Evolutionary conservation across 2,113 vertebrate genomes (phyloP).

Genomic region (Strix uralensis): DNA sequence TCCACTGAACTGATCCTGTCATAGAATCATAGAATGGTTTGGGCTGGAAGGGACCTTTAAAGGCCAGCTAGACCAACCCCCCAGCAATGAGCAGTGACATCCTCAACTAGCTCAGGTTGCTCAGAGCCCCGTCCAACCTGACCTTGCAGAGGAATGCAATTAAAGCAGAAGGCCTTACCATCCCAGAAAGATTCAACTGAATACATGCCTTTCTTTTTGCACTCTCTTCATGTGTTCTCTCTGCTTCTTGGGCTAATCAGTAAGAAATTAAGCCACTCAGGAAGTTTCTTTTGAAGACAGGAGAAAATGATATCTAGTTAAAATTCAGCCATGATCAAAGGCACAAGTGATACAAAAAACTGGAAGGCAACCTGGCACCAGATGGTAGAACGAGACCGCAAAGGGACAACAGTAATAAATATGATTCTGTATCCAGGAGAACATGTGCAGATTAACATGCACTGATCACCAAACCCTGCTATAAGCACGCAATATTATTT

Average conservation of each 20-base stretch:
- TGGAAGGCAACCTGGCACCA: slow-evolving; percentile 6
- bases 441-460: not conserved
- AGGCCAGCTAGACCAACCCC: no score
- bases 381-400: not conserved
- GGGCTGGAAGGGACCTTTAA: no score
- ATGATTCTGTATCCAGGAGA: not conserved
- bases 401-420: slow-evolving; percentile 1
- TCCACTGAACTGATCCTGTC: not conserved
- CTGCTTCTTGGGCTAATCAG: not conserved
- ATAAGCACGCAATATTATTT: not conserved
- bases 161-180: not conserved
- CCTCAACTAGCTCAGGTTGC: no score
- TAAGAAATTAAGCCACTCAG: not conserved
- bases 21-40: not conserved
- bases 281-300: slow-evolving; percentile 7
- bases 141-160: not conserved
- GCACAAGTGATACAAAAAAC: not conserved
- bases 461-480: not conserved
- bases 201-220: not conserved
- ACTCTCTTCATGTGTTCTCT: not conserved
- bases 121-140: no score
- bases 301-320: slow-evolving; percentile 4
- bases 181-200: not conserved
- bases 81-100: no score
- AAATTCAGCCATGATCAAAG: slow-evolving; percentile 48